Evolutionary conservation across 2,113 vertebrate species (phyloP).

Genomic region (Carollia perspicillata): DNA sequence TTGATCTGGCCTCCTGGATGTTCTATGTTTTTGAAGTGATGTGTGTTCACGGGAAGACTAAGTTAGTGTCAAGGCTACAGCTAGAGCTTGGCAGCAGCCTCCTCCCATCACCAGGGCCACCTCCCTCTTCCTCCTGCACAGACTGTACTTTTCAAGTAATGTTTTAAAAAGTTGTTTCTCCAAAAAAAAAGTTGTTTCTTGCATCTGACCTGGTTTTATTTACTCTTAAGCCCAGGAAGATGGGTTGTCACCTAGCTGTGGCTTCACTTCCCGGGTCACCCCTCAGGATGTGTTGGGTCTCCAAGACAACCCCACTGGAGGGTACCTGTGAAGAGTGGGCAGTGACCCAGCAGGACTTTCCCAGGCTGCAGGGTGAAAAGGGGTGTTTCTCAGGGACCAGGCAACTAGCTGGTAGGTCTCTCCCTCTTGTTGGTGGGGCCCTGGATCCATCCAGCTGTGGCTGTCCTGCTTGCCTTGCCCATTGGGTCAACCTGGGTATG

Average conservation of each 20-base stretch:
- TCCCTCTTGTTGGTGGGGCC: neutral
- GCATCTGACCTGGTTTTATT: neutral
- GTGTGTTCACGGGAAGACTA: neutral
- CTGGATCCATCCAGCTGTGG: neutral
- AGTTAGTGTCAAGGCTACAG: neutral
- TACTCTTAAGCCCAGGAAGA: neutral
- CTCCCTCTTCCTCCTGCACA: neutral
- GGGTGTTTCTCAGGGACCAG: neutral
- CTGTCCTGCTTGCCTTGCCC: neutral
- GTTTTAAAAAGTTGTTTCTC: neutral
- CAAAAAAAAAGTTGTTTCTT: neutral
- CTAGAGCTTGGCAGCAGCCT: neutral
- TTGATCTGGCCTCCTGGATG: neutral
- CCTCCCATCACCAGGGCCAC: neutral
- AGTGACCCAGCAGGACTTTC: neutral
- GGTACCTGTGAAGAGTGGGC: neutral
- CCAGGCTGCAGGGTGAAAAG: neutral
- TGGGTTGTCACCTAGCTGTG: neutral
- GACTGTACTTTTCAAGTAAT: neutral
- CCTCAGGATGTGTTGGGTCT: neutral
- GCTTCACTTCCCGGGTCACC: neutral
- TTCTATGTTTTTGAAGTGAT: neutral
- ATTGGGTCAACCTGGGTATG: neutral
- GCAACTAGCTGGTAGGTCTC: neutral
- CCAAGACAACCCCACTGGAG: neutral